These are phyloP conservation scores for Drosophila rellima DNA, from an alignment of 2,888 invertebrate genomes.

Conservation along the genomic window DNA sequence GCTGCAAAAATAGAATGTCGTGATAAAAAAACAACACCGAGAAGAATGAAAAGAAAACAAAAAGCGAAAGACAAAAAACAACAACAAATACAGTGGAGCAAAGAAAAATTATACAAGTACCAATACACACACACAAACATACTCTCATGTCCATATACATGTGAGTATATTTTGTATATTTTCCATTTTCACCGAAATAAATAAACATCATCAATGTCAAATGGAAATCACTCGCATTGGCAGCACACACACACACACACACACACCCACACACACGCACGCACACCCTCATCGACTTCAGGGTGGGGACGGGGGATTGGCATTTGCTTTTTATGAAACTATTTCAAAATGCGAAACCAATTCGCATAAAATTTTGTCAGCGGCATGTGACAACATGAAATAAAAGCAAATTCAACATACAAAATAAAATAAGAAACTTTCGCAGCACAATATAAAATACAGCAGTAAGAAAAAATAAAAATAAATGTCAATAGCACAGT, in stretches of 20 bases:
- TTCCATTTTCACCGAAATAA: conserved; percentile 81
- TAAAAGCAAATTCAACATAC: conserved; percentile 61
- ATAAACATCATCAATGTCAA: conserved; percentile 84
- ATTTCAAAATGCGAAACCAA: conserved; percentile 81
- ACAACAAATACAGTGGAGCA: conserved; percentile 40
- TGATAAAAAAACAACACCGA: conserved; percentile 30
- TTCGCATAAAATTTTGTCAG: conserved; percentile 81
- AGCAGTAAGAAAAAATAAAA: conserved; percentile 39
- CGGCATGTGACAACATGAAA: conserved; percentile 66
- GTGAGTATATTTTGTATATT: conserved; percentile 63
- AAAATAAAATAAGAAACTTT: conserved; percentile 67
- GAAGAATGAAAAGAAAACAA: conserved; percentile 35
- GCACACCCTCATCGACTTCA: background rate
- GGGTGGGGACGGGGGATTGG: conserved; percentile 36
- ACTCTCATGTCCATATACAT: conserved; percentile 16
- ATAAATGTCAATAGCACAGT: conserved; percentile 68
- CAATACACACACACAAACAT: conserved; percentile 21
- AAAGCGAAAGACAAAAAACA: conserved; percentile 43
- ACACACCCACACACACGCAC: background rate
- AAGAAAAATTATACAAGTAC: conserved; percentile 58
- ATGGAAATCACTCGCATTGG: conserved; percentile 76
- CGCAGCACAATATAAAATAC: conserved; percentile 20
- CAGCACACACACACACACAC: conserved; percentile 22
- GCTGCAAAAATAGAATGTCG: conserved; percentile 54
- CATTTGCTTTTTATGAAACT: conserved; percentile 78